Evolutionary conservation across 2,797 vertebrate genomes (phyloP).

Genomic region (Microcaecilia unicolor): DNA sequence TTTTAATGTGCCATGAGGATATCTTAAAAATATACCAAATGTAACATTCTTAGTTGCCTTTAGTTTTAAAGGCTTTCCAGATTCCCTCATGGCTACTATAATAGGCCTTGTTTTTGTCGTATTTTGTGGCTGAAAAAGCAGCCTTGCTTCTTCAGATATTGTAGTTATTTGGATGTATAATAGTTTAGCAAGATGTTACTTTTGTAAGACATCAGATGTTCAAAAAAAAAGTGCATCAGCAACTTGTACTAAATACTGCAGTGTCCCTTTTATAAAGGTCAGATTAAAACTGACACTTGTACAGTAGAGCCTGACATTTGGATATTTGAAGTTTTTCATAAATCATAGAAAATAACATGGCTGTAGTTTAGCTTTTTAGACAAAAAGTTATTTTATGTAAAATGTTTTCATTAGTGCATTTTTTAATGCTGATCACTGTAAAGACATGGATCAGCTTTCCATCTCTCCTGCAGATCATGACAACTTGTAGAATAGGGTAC

Average conservation of each 20-base stretch:
- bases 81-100: slow-evolving; percentile 89
- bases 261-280: slow-evolving; percentile 94
- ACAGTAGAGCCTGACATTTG: slow-evolving; percentile 68
- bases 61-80: slow-evolving; percentile 96
- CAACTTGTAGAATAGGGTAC: slow-evolving; percentile 68
- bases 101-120: slow-evolving; percentile 98
- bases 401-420: slow-evolving; percentile 69
- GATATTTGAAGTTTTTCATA: slow-evolving; percentile 71
- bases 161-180: slow-evolving; percentile 99
- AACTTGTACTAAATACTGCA: slow-evolving; percentile 98
- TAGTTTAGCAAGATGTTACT: slow-evolving; percentile 99
- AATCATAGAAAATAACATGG: slow-evolving; percentile 68
- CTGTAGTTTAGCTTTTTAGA: slow-evolving; percentile 71
- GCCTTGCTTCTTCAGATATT: slow-evolving; percentile 99
- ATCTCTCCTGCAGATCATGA: slow-evolving; percentile 65
- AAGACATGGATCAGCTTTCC: slow-evolving; percentile 61
- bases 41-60: slow-evolving; percentile 96
- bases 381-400: too few relatives aligned
- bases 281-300: slow-evolving; percentile 63
- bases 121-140: slow-evolving; percentile 99
- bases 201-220: slow-evolving; percentile 99
- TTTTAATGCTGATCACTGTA: slow-evolving; percentile 62
- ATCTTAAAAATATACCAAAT: slow-evolving; percentile 89
- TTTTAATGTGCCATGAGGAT: slow-evolving; percentile 98
- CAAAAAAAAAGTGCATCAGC: slow-evolving; percentile 84